These are phyloP conservation scores for Eulemur coronatus DNA, from an alignment of 2,797 vertebrate genomes.

Conservation along the genomic window DNA sequence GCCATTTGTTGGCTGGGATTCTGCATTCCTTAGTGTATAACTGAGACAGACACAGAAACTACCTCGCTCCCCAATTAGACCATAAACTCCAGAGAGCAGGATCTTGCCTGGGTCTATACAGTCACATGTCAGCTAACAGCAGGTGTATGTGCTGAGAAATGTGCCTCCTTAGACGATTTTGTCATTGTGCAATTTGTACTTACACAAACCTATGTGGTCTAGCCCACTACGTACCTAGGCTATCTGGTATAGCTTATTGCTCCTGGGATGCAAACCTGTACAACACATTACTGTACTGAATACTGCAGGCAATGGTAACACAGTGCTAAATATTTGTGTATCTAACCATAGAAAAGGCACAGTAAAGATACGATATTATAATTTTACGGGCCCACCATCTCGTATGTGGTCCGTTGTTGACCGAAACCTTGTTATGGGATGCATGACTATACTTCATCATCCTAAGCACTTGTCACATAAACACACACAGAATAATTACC, in stretches of 20 bases:
- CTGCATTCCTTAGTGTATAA: background rate
- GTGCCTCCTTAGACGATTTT: background rate
- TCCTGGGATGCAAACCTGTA: no score
- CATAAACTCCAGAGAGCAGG: background rate
- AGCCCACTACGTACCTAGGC: background rate
- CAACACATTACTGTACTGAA: background rate
- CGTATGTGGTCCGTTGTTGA: background rate
- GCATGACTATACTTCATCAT: background rate
- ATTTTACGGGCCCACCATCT: background rate
- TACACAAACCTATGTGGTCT: background rate
- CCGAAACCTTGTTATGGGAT: background rate
- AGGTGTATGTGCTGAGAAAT: background rate
- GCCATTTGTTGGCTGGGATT: background rate
- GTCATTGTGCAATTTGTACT: background rate
- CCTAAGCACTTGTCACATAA: background rate
- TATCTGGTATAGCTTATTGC: background rate
- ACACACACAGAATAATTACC: background rate
- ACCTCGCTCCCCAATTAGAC: fast-evolving
- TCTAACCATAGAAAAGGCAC: background rate
- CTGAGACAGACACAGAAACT: background rate
- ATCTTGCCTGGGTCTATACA: background rate
- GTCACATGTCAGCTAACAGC: background rate
- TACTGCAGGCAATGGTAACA: background rate
- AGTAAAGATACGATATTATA: background rate
- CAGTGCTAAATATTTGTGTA: background rate